A percentile compares a stretch with the other conserved stretches of the same genome.
These are phyloP conservation scores for Carposina sasakii DNA, from an alignment of 1,140 invertebrate species.

Conservation along the genomic window DNA sequence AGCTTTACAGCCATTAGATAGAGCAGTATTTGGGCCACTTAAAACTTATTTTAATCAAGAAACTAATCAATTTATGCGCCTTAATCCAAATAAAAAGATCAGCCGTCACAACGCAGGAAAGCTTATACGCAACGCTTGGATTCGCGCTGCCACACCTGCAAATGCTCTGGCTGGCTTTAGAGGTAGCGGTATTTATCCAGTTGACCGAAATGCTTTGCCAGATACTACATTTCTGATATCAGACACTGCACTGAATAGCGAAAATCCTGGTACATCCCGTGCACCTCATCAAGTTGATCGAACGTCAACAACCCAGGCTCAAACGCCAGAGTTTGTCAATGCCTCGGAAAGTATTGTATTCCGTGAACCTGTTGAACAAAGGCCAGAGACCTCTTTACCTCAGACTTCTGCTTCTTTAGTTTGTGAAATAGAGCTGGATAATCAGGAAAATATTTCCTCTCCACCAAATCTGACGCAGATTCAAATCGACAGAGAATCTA, in stretches of 20 bases:
- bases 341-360: slow-evolving; percentile 8
- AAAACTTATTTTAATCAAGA: no score
- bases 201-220: slow-evolving; percentile 21
- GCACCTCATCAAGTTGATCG: slow-evolving; percentile 7
- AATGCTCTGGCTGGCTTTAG: slow-evolving; percentile 31
- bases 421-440: no score
- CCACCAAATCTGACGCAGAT: slow-evolving; percentile 9
- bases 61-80: slow-evolving; percentile 26
- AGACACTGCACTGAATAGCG: slow-evolving; percentile 14
- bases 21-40: slow-evolving; percentile 33
- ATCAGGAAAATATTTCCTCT: slow-evolving; percentile 13
- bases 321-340: no score
- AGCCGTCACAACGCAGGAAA: slow-evolving; percentile 20
- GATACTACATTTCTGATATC: slow-evolving; percentile 20
- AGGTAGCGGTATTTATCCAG: slow-evolving; percentile 33
- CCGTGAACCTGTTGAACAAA: slow-evolving; percentile 25
- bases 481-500: slow-evolving; percentile 17
- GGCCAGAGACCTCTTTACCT: slow-evolving; percentile 17
- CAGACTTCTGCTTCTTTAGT: slow-evolving; percentile 20
- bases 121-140: slow-evolving; percentile 33
- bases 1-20: slow-evolving; percentile 43
- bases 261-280: no score
- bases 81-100: slow-evolving; percentile 27
- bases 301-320: slow-evolving; percentile 4
- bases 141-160: slow-evolving; percentile 21